Base-by-base conservation (phyloP, 2,888 invertebrate genomes). In the Noctua janthe region DNA sequence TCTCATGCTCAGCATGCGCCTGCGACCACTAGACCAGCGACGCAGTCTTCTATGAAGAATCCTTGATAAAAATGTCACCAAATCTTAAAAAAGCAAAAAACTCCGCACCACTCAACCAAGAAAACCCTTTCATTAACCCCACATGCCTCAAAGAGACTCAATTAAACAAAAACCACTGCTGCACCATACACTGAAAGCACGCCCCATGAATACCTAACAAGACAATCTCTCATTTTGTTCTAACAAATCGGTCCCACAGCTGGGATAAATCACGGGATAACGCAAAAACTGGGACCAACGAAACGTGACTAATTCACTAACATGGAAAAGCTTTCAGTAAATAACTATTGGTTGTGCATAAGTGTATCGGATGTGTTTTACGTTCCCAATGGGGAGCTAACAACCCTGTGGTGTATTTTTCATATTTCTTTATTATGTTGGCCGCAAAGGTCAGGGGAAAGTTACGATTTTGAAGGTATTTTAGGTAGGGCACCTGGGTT, bases 251-350 rank as follows among this genome's bases (percentile, higher is more conserved):
- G 80, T 90, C 86, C 87, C 83, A 81, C 80, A 80, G 87, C 82
- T 84, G 87, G 88, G 83, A 93, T 94, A 93, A 93, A 93, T 94
- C 92, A 91, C 87, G 82, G 90, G 85, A 89, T 90, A 90, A 88
- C 75, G 89, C 90, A 93, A 93, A 94, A 94, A 92, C 91, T 90
- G 91, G 80, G 83, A 84, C 89, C 90, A 85, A 81, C 78, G 62
- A 86, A 82, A 94, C 93, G 94, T 94, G 94, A 93, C 94, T 94
- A 93, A 94, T 94, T 92, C 93, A 85, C 85, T 89, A 78, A 94
- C 94, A 94, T 90, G 94, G 86, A 91, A 94, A 94, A 90, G 92
- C 94, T 94, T 93, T 94, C 90, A 93, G 91, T 92, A 90, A 92
- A 91, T 91, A 91, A 92, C 91, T 91, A 91, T 90, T 91, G 87